A percentile compares a stretch with the other conserved stretches of the same genome.
These are phyloP conservation scores for Bettongia penicillata DNA, from an alignment of 2,113 vertebrate species.

Conservation along the genomic window DNA sequence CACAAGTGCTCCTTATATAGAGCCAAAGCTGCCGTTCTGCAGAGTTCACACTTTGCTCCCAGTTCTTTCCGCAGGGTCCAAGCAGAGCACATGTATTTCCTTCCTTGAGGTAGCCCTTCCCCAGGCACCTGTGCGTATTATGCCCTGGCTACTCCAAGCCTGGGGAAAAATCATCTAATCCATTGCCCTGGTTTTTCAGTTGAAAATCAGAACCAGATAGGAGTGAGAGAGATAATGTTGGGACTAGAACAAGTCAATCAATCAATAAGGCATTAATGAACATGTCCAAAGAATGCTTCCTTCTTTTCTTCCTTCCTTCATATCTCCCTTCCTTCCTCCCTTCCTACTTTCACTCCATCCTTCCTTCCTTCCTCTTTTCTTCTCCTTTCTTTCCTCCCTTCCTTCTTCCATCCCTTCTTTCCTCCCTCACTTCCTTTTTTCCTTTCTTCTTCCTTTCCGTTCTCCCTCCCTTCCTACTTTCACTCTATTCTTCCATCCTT, in stretches of 20 bases:
- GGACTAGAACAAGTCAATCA: neutral
- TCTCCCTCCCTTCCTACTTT: no score
- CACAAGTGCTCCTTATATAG: neutral
- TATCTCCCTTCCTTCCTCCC: no score
- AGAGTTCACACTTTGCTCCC: rapidly evolving
- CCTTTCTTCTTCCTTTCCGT: no score
- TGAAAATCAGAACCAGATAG: neutral
- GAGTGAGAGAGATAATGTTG: neutral
- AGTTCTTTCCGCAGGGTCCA: neutral
- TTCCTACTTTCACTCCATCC: no score
- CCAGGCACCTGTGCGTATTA: neutral
- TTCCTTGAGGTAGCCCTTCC: neutral
- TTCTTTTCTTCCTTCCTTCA: neutral
- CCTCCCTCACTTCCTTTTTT: no score
- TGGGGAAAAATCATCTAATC: neutral
- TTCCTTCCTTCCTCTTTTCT: no score
- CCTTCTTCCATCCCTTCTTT: no score
- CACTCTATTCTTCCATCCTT: no score
- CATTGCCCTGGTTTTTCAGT: neutral
- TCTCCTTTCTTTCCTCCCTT: no score
- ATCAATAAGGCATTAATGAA: neutral
- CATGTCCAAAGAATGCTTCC: no score
- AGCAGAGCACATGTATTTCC: neutral
- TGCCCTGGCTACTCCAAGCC: neutral
- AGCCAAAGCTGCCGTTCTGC: neutral